A percentile compares a stretch with the other conserved stretches of the same genome.
Evolutionary conservation across 2,113 vertebrate species (phyloP).

Genomic region (Todiramphus saurophagus): DNA sequence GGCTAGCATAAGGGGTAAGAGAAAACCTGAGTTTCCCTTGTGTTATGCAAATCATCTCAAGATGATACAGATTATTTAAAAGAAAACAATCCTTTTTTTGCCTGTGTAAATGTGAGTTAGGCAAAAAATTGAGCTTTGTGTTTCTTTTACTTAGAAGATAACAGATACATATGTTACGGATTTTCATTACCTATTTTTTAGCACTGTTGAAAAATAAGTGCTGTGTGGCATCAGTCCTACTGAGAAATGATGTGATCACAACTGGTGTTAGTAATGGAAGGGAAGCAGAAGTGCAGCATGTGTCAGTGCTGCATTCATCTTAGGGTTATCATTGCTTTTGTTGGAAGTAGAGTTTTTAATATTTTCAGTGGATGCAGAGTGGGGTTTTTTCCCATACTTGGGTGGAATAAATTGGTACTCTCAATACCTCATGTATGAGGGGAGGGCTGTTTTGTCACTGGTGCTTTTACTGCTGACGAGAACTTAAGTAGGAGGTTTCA

Average conservation of each 20-base stretch:
- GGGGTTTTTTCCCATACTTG: not conserved
- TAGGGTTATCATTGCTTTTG: not conserved
- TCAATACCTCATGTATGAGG: not conserved
- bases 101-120: not conserved
- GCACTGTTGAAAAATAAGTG: not conserved
- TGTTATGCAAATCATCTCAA: not conserved
- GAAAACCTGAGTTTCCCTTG: not conserved
- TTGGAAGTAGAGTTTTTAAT: not conserved
- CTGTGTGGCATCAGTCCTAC: not conserved
- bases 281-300: not conserved
- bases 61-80: not conserved
- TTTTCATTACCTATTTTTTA: not conserved
- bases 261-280: not conserved
- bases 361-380: not conserved
- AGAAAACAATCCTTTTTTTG: not conserved
- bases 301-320: not conserved
- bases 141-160: not conserved
- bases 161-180: not conserved
- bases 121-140: not conserved
- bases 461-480: not conserved
- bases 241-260: not conserved
- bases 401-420: not conserved
- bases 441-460: not conserved
- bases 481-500: constrained; percentile 8
- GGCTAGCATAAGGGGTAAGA: not conserved